These are phyloP conservation scores for Urocolius indicus DNA, from an alignment of 2,113 vertebrate genomes.

Conservation along the genomic window DNA sequence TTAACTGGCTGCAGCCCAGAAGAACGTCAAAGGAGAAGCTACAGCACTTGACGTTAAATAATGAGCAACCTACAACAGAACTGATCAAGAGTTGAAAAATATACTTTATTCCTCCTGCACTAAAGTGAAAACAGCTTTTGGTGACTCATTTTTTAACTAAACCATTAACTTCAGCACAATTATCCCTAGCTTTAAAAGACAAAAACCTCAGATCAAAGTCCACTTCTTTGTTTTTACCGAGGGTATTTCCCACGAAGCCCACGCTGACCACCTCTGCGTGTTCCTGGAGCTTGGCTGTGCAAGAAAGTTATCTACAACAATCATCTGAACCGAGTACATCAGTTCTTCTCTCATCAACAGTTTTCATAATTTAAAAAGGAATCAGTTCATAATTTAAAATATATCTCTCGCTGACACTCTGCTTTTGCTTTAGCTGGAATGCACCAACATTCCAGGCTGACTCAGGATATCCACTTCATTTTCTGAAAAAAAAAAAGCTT, in stretches of 20 bases:
- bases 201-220: not conserved
- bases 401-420: not conserved
- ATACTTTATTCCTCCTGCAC: constrained; percentile 49
- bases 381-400: constrained; percentile 59
- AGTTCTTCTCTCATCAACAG: not conserved
- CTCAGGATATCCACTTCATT: constrained; percentile 2
- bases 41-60: not conserved
- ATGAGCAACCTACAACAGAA: not conserved
- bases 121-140: constrained; percentile 8
- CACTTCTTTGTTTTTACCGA: not conserved
- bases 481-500: constrained; percentile 65
- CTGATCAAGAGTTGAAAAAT: constrained; percentile 47
- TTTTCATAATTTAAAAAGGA: constrained; percentile 28
- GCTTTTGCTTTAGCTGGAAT: constrained; percentile 20
- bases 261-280: accelerated
- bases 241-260: not conserved
- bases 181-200: not conserved
- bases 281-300: not conserved
- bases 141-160: not conserved
- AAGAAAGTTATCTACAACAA: not conserved
- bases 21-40: not conserved
- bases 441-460: not conserved
- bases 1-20: not conserved
- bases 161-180: not conserved
- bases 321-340: not conserved